phyloP scores from a whole-genome alignment of 1,140 invertebrate genomes.

The Lethrus apterus region DNA sequence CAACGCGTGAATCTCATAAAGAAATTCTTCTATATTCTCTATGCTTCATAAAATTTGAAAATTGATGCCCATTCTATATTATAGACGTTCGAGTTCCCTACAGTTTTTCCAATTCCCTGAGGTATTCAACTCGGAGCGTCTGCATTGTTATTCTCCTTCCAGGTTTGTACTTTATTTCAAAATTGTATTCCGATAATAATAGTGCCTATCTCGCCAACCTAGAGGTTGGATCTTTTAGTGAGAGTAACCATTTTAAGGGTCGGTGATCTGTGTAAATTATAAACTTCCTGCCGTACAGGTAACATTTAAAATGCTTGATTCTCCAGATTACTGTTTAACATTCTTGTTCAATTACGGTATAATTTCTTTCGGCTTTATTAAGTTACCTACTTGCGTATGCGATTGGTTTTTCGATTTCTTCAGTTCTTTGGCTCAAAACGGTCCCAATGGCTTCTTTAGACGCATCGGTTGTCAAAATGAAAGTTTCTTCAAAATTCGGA shows the following conservation, averaged over 20 bases:
- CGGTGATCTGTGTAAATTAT: slow-evolving; percentile 4
- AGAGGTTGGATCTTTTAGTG: not conserved
- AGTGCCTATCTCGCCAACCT: slow-evolving; percentile 2
- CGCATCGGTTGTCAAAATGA: slow-evolving; percentile 1
- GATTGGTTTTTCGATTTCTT: not conserved
- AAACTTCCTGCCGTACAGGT: slow-evolving; percentile 13
- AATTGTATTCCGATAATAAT: slow-evolving; percentile 3
- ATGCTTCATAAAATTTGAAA: too few relatives aligned
- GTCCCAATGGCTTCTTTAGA: not conserved
- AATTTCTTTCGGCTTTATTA: slow-evolving; percentile 40
- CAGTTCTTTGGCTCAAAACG: not conserved
- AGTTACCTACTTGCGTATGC: slow-evolving; percentile 30
- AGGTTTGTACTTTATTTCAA: slow-evolving; percentile 4
- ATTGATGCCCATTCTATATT: too few relatives aligned
- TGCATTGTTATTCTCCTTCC: not conserved
- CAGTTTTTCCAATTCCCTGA: too few relatives aligned
- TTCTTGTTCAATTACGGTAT: slow-evolving; percentile 39
- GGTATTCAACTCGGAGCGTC: not conserved
- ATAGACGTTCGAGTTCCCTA: too few relatives aligned
- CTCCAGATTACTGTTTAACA: slow-evolving; percentile 37
- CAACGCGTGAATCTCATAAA: too few relatives aligned
- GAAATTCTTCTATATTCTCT: too few relatives aligned
- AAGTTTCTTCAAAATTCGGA: slow-evolving; percentile 7
- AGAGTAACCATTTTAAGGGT: slow-evolving; percentile 6
- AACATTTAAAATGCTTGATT: slow-evolving; percentile 30